Evolutionary conservation across 2,888 invertebrate species (phyloP).

Genomic region (Sylvicola cinctus): DNA sequence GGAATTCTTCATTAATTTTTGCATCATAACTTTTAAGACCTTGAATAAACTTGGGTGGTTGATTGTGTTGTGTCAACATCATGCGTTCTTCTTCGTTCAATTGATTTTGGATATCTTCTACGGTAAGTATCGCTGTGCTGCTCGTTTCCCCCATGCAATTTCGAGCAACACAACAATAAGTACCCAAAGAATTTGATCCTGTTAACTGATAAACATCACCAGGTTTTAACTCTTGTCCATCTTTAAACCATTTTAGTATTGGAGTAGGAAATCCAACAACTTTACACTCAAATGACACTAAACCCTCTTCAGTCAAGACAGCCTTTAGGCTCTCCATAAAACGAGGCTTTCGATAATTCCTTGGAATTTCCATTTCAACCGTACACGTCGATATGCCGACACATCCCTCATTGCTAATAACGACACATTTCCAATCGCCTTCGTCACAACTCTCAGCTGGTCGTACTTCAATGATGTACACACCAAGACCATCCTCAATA

Average conservation of each 20-base stretch:
- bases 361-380: slow-evolving; percentile 65
- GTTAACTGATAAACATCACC: slow-evolving; percentile 84
- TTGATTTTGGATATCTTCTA: slow-evolving; percentile 80
- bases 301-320: slow-evolving; percentile 72
- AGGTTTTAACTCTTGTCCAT: slow-evolving; percentile 76
- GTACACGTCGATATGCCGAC: slow-evolving; percentile 54
- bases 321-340: slow-evolving; percentile 82
- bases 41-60: slow-evolving; percentile 64
- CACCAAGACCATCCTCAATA: slow-evolving; percentile 65
- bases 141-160: slow-evolving; percentile 83
- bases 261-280: slow-evolving; percentile 85
- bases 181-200: slow-evolving; percentile 73
- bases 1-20: slow-evolving; percentile 61
- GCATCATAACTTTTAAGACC: slow-evolving; percentile 67
- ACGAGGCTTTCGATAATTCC: slow-evolving; percentile 71
- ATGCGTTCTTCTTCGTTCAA: slow-evolving; percentile 68
- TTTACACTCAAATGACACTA: slow-evolving; percentile 84
- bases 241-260: slow-evolving; percentile 74
- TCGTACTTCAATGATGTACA: slow-evolving; percentile 53
- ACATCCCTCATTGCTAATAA: slow-evolving; percentile 51
- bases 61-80: slow-evolving; percentile 38
- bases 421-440: slow-evolving; percentile 80
- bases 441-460: slow-evolving; percentile 62
- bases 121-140: slow-evolving; percentile 68
- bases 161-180: slow-evolving; percentile 71